A percentile compares a stretch with the other conserved stretches of the same genome.
Conservation (phyloP, 2,113 vertebrate genomes). For the Sisor rabdophorus region DNA sequence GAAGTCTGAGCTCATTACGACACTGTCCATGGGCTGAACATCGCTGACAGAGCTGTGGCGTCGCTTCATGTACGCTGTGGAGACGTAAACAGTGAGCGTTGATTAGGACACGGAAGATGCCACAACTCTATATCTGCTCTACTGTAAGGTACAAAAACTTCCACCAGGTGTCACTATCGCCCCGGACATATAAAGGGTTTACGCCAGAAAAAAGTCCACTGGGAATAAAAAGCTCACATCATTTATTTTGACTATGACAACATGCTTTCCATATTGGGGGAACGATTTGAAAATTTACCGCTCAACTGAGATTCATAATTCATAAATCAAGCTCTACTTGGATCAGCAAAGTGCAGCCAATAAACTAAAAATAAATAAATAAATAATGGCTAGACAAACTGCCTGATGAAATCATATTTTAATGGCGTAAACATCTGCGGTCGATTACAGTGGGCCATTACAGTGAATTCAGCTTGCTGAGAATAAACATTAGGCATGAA, state of each 20-base stretch:
- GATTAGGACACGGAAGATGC: too few species aligned
- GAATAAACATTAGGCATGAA: not conserved
- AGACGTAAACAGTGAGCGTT: not conserved
- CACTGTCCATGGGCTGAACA: conserved; percentile 75
- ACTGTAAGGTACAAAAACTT: too few species aligned
- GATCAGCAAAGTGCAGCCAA: conserved; percentile 11
- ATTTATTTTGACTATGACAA: conserved; percentile 32
- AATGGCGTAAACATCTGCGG: conserved; percentile 1
- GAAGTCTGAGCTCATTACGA: conserved; percentile 70
- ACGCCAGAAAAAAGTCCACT: not conserved
- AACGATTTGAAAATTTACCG: conserved; percentile 12
- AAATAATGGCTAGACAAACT: not conserved
- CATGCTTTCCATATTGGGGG: conserved; percentile 27
- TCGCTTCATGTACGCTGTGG: conserved; percentile 87
- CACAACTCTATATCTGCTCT: too few species aligned
- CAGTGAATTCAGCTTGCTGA: not conserved
- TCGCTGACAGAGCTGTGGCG: conserved; percentile 87
- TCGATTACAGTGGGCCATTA: not conserved
- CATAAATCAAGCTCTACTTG: not conserved
- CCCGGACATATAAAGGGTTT: not conserved
- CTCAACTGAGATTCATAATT: conserved; percentile 7
- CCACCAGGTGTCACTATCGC: conserved; percentile 31
- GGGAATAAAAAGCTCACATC: not conserved
- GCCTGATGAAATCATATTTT: not conserved
- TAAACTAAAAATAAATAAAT: not conserved